phyloP scores from a whole-genome alignment of 2,888 invertebrate genomes.

The Alloplasta piceator region DNA sequence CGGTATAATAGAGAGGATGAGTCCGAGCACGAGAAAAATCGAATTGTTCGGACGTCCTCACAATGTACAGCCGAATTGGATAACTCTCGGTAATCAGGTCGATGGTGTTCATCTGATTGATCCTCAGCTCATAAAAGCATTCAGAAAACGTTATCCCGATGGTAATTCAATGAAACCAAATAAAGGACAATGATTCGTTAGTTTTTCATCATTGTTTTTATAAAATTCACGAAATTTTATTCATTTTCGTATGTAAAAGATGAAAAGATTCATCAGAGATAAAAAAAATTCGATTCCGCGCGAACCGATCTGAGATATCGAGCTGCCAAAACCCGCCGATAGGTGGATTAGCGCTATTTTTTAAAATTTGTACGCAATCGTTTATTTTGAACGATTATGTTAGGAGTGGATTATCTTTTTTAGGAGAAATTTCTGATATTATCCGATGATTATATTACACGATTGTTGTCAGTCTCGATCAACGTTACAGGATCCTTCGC shows the following conservation, averaged over 20 bases:
- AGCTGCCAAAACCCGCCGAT: no score
- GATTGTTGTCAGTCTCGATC: conserved; percentile 53
- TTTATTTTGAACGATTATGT: not conserved
- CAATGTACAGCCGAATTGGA: conserved; percentile 99
- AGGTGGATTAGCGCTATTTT: no score
- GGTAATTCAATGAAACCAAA: conserved; percentile 88
- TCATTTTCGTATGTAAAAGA: conserved; percentile 27
- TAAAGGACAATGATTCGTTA: conserved; percentile 67
- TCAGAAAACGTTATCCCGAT: conserved; percentile 96
- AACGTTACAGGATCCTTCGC: conserved; percentile 9
- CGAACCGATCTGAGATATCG: not conserved
- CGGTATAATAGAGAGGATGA: conserved; percentile 97
- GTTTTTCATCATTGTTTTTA: conserved; percentile 28
- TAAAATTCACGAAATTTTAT: conserved; percentile 13
- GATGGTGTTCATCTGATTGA: conserved; percentile 97
- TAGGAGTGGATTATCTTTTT: not conserved
- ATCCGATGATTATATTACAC: conserved; percentile 50
- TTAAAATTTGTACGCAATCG: no score
- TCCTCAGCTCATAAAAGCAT: conserved; percentile 94
- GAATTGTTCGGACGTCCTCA: conserved; percentile 98
- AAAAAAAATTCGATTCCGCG: not conserved
- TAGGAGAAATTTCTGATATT: not conserved
- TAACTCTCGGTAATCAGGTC: conserved; percentile 98
- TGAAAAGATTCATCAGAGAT: not conserved
- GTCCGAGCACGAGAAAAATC: conserved; percentile 98